These are phyloP conservation scores for Setophaga petechia DNA, from an alignment of 2,113 vertebrate genomes.

Conservation along the genomic window DNA sequence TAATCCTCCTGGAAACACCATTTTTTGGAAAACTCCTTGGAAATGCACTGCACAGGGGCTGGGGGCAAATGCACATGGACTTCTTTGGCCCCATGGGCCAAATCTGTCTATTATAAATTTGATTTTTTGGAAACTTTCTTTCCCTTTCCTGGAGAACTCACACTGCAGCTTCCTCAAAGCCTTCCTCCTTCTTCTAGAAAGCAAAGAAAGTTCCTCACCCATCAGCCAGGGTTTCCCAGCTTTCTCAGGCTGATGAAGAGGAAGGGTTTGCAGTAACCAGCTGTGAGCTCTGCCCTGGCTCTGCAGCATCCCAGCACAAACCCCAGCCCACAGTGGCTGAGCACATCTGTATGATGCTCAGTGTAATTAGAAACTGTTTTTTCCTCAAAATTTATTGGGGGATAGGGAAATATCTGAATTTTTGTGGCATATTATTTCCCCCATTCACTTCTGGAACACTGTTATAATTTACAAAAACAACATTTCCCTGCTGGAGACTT, in stretches of 20 bases:
- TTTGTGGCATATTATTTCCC: neutral
- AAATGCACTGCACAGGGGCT: neutral
- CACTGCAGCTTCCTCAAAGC: neutral
- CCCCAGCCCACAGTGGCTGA: rapidly evolving
- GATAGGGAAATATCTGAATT: neutral
- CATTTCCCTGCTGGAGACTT: neutral
- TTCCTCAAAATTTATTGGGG: neutral
- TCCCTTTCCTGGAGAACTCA: neutral
- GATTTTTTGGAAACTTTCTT: neutral
- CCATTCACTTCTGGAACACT: neutral
- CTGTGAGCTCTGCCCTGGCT: neutral
- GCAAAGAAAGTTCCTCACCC: neutral
- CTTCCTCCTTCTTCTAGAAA: neutral
- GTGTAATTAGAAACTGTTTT: neutral
- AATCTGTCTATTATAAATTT: neutral
- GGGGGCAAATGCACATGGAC: rapidly evolving
- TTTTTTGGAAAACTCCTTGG: neutral
- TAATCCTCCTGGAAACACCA: rapidly evolving
- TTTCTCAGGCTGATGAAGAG: neutral
- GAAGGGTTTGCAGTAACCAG: neutral
- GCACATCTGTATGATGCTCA: rapidly evolving
- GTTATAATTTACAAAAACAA: rapidly evolving
- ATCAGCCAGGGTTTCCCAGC: neutral
- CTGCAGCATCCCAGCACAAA: neutral
- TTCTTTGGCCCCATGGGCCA: neutral